Base-by-base conservation (phyloP, 2,113 vertebrate species). In the Hemiprocne comata region DNA sequence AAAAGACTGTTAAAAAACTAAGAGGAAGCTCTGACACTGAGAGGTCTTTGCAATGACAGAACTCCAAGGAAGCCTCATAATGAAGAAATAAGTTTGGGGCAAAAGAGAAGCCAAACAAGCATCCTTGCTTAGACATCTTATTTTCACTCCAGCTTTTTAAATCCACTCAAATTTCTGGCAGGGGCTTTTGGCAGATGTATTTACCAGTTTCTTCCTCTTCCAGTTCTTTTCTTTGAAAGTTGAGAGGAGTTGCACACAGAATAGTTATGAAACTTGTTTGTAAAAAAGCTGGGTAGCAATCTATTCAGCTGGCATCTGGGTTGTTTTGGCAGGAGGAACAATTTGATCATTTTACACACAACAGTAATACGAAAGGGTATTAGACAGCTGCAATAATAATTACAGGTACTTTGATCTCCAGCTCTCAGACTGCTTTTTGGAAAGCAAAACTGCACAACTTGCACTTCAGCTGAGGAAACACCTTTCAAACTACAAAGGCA, bases 391-490 rank as follows among this genome's bases (percentile, higher is more conserved):
- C 67, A 84, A 55, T 23, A 90, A 48, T 89, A 92, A 92, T 85
- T 90, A 93, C 48, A 94, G 51, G 60, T 51, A 80, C 94, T 95
- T 95, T 96, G 85, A 96, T 93, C 57, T 78, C 44, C 5, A 20
- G 48, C 31, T 94, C 77, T 57, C 34, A 12, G 40, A 67, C 31
- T 5, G 28, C 4, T 84, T 38, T 95, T 84, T 9, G 16, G 72
- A 88, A 93, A 95, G 38, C 17, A 74, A 84, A 94, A 84, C 72
- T 55, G 36, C 0, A 0, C 48, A 88, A 90, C 83, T 91, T 95
- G 90, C 85, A 77, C 82, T 80, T 75, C 3, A 78, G 64, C 60
- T 84, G 57, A 33, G 90, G 69, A 77, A 96, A 84, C 33, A 77
- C 24, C 72, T 44, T 84, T 40, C 82, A 65, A 84, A 88, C 84